Percentiles rank a stretch among this genome's conserved stretches.
phyloP scores from a whole-genome alignment of 2,113 vertebrate species.

The Rattus rattus region DNA sequence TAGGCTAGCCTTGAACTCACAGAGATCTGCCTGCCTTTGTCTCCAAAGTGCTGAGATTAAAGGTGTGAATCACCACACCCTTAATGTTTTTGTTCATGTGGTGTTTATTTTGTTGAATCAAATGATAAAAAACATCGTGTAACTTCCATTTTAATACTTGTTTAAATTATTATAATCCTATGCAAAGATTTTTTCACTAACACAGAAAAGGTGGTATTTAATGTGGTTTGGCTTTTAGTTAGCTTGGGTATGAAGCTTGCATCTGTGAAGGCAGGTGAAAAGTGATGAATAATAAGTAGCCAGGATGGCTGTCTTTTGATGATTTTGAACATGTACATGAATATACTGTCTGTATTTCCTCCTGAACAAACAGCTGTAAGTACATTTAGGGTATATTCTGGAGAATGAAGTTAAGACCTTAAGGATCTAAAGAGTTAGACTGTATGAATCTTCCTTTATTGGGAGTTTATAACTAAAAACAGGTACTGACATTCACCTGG shows the following conservation, averaged over 20 bases:
- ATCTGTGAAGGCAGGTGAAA: background rate
- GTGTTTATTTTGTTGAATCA: no score
- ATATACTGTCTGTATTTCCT: background rate
- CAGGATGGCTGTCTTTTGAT: background rate
- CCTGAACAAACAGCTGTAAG: background rate
- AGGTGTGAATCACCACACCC: no score
- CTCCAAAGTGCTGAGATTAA: background rate
- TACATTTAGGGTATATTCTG: background rate
- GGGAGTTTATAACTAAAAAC: background rate
- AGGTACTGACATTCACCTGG: background rate
- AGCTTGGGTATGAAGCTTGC: constrained; percentile 25
- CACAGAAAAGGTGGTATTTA: background rate
- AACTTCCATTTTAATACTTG: constrained; percentile 31
- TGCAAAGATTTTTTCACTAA: constrained; percentile 2
- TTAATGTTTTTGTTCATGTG: no score
- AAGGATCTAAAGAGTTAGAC: background rate
- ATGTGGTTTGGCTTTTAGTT: background rate
- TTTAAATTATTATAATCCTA: background rate
- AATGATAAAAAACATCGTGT: background rate
- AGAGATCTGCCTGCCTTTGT: background rate
- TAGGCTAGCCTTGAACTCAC: background rate
- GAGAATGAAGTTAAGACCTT: background rate
- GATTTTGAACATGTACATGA: background rate
- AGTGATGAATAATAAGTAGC: background rate
- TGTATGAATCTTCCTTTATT: background rate